Conservation (phyloP, 2,113 vertebrate genomes). For the Cryptomyrus ogoouensis region DNA sequence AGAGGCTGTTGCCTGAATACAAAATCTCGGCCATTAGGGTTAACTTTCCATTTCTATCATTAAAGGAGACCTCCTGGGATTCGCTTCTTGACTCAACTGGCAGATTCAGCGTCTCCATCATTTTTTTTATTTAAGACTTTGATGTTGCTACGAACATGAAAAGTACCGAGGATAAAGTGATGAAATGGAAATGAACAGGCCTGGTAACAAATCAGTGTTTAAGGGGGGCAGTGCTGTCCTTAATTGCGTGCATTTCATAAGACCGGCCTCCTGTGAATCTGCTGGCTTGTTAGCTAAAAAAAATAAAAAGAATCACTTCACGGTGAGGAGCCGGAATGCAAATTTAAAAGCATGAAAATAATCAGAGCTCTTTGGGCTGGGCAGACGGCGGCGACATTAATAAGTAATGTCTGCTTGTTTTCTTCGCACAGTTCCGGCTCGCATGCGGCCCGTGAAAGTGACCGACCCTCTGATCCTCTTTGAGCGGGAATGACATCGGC, state of each 20-base stretch:
- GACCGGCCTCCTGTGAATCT: background rate
- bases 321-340: constrained; percentile 50
- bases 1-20: background rate
- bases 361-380: constrained; percentile 51
- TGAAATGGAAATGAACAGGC: constrained; percentile 30
- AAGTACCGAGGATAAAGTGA: constrained; percentile 34
- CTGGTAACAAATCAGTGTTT: constrained; percentile 20
- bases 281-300: constrained; percentile 50
- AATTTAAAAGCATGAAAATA: constrained; percentile 58
- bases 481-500: background rate
- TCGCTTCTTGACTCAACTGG: background rate
- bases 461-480: background rate
- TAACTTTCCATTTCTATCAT: constrained; percentile 26
- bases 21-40: constrained; percentile 14
- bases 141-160: constrained; percentile 1
- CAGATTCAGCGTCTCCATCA: background rate
- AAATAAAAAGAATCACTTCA: constrained; percentile 53
- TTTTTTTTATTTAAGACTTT: constrained; percentile 12
- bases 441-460: no score
- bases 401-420: constrained; percentile 41
- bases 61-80: constrained; percentile 32
- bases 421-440: background rate
- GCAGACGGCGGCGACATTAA: constrained; percentile 43
- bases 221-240: constrained; percentile 53
- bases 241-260: constrained; percentile 51